Evolutionary conservation across 92 coral and sea anemone genomes (phyloP).

Genomic region (Porites rus): DNA sequence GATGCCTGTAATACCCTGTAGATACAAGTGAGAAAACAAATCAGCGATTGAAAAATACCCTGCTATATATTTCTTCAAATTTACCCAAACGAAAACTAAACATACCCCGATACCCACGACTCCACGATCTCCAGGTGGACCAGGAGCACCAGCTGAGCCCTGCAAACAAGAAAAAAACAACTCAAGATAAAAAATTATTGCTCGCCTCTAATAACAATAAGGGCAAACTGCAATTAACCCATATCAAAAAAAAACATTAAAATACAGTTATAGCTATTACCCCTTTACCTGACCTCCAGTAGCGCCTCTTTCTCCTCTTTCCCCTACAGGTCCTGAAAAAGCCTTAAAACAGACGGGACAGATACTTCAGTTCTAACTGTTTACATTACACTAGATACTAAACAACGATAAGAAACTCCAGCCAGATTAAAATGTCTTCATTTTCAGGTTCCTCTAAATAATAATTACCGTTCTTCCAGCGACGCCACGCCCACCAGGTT

Average conservation of each 20-base stretch:
- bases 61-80: not conserved
- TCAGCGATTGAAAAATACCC: not conserved
- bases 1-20: slow-evolving; percentile 36
- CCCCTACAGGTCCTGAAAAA: slow-evolving; percentile 68
- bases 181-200: not conserved
- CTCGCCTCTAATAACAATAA: not conserved
- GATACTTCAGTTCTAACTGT: too few relatives aligned
- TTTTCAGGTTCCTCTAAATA: not conserved
- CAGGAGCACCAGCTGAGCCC: slow-evolving; percentile 41
- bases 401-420: too few relatives aligned
- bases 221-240: not conserved
- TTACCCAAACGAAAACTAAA: not conserved
- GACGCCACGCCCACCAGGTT: slow-evolving; percentile 64
- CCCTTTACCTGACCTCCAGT: slow-evolving; percentile 92
- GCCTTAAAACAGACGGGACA: slow-evolving; percentile 50
- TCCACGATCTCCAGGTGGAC: slow-evolving; percentile 51
- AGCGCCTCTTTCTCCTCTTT: slow-evolving; percentile 81
- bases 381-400: too few relatives aligned
- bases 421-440: too few relatives aligned
- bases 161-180: slow-evolving; percentile 2
- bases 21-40: not conserved
- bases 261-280: slow-evolving; percentile 14
- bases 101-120: slow-evolving; percentile 45
- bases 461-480: slow-evolving; percentile 67
- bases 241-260: not conserved